Evolutionary conservation across 64 coral and sea anemone species (phyloP), one percentile per base, ranked within the genome.

Genomic region (Montipora capricornis): DNA sequence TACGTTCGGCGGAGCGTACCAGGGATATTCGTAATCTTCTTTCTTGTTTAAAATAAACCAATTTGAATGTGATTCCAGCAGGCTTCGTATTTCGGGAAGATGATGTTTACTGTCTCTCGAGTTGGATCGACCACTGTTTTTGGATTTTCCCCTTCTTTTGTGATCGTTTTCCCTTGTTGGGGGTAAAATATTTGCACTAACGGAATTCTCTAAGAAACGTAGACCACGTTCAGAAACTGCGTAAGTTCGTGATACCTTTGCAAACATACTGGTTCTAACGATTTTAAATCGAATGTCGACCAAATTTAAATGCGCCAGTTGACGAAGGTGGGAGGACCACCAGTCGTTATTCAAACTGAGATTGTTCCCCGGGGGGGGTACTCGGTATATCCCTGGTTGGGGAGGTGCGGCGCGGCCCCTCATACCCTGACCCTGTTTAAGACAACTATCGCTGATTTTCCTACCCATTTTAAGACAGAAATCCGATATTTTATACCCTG

Each of bases 21-120:
- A 71, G 55, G 90, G 90, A 52, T 84, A 92, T 53, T 92, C 90
- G 69, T 55, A 92, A 20, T 84, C 67, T 49, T 68, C 22, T 87
- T 24, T 76, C 15, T 76, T 88, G 5, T 19, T 47, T 47, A 91
- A 67, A 44, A 67, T 68, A 22, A 49, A 81, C 89, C 90, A 92
- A 12, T 57, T 74, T 20, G 6, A 73, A 20, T 51, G 66, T 26
- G 69, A 47, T 75, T 84, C 47, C 55, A 91, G 26, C 22, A 91
- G 20, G 17, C 73, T 80, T 26, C 68, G 26, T 73, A 91, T 29
- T 60, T 91, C 81, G 53, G 89, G 89, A 15, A 81, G n/a, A 46
- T 91, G 64, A 57, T 91, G 89, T 58, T 77, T 89, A 24, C 26
- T 69, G 8, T 48, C 46, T 5, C 22, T 62, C 10, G 82, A 62